These are phyloP conservation scores for Cygnus buccinator DNA, from an alignment of 2,113 vertebrate genomes.

Conservation along the genomic window DNA sequence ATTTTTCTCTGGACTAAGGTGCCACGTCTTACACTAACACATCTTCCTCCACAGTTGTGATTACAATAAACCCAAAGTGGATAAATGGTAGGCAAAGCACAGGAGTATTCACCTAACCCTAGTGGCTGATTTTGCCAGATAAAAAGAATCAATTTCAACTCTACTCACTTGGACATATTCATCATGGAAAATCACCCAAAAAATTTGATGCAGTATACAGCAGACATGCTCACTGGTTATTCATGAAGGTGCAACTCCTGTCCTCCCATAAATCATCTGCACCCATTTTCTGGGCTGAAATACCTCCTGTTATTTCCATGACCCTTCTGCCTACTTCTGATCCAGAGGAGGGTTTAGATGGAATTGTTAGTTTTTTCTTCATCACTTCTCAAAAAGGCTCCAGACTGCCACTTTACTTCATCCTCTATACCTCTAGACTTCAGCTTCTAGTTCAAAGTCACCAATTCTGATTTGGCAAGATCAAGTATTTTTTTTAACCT, in stretches of 20 bases:
- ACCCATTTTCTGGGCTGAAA: not conserved
- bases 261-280: not conserved
- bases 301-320: not conserved
- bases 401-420: not conserved
- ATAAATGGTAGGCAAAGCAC: not conserved
- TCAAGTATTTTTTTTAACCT: not conserved
- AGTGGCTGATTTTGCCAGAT: not conserved
- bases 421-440: not conserved
- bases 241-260: not conserved
- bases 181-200: not conserved
- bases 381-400: not conserved
- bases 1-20: not conserved
- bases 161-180: not conserved
- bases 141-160: not conserved
- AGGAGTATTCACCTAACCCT: not conserved
- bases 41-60: not conserved
- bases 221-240: accelerated
- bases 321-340: not conserved
- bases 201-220: accelerated
- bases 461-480: not conserved
- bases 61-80: not conserved
- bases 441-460: not conserved
- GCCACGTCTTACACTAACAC: not conserved
- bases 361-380: not conserved
- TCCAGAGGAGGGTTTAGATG: not conserved